phyloP scores from a whole-genome alignment of 2,113 vertebrate genomes.

The Rattus norvegicus region GRCr8 NC_086036.1:74539501-74540000 shows the following conservation, averaged over 20 bases:
- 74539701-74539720: slow-evolving; percentile 66
- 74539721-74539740: slow-evolving; percentile 48
- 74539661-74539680: slow-evolving; percentile 56
- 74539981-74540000: slow-evolving; percentile 70
- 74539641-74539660: slow-evolving; percentile 19
- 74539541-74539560: neutral
- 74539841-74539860: neutral
- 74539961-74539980: slow-evolving; percentile 56
- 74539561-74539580: slow-evolving; percentile 2
- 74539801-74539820: slow-evolving; percentile 59
- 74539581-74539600: neutral
- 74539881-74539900: neutral
- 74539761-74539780: slow-evolving; percentile 44
- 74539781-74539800: slow-evolving; percentile 50
- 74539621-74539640: slow-evolving; percentile 70
- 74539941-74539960: slow-evolving; percentile 66
- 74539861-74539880: slow-evolving; percentile 53
- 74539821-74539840: neutral
- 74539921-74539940: slow-evolving; percentile 38
- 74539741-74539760: slow-evolving; percentile 55
- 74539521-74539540: neutral
- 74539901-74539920: slow-evolving; percentile 33
- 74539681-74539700: slow-evolving; percentile 29
- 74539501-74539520: slow-evolving; percentile 25
- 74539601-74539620: neutral